Percentiles rank a stretch among this genome's conserved stretches.
Evolutionary conservation across 2,113 vertebrate species (phyloP).

Genomic region (Seriola quinqueradiata): DNA sequence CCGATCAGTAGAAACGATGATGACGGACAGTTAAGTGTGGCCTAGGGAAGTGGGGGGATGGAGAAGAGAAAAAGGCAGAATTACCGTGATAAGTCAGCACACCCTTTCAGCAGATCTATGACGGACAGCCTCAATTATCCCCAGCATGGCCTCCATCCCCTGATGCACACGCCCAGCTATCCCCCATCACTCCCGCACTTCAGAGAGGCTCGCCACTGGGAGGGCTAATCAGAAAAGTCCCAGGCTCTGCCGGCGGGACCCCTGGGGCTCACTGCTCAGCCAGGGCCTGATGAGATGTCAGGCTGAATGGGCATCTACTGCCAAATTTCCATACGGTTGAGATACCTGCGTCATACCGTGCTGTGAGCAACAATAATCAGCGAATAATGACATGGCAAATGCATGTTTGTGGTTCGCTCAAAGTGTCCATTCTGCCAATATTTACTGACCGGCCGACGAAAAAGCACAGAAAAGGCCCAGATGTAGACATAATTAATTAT

Average conservation of each 20-base stretch:
- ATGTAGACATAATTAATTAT: neutral
- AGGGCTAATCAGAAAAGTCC: constrained; percentile 73
- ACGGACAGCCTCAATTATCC: constrained; percentile 75
- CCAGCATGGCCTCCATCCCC: constrained; percentile 50
- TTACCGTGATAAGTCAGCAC: constrained; percentile 55
- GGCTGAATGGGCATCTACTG: constrained; percentile 45
- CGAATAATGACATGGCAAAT: neutral
- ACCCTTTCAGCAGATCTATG: constrained; percentile 67
- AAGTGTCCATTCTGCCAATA: neutral
- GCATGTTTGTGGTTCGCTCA: neutral
- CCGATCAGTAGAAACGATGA: constrained; percentile 60
- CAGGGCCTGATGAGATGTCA: constrained; percentile 75
- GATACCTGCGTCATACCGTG: constrained; percentile 41
- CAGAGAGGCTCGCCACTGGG: constrained; percentile 41
- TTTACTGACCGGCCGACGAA: neutral
- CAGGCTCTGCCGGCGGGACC: constrained; percentile 48
- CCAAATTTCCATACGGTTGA: constrained; percentile 50
- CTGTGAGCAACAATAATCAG: constrained; percentile 31
- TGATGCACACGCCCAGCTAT: neutral
- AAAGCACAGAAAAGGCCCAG: neutral
- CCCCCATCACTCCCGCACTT: constrained; percentile 19
- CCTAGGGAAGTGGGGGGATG: constrained; percentile 26
- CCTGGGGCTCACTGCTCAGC: constrained; percentile 55
- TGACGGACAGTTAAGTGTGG: constrained; percentile 64
- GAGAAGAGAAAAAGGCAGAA: constrained; percentile 49